Evolutionary conservation across 2,888 invertebrate genomes (phyloP), one percentile per base, ranked within the genome.

Genomic region (Chymomyza amoena): DNA sequence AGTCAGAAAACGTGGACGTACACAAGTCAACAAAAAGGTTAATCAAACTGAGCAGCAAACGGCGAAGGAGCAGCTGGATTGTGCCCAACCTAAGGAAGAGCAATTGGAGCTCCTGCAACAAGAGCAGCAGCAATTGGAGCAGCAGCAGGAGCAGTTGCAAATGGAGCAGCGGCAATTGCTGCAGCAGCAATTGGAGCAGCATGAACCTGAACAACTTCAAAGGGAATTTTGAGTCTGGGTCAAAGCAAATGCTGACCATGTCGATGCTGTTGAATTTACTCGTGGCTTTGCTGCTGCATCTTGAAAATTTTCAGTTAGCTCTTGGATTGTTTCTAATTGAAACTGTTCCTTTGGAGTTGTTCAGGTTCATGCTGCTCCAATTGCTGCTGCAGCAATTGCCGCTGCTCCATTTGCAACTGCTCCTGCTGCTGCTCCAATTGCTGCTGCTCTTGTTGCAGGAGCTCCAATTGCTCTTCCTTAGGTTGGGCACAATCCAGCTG

Each of bases 291-390:
- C 20, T 52, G 25, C 45, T 52, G 13, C 36, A 54, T 10, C 52
- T 56, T 36, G 6, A 45, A 25, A 4, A 20, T 56, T n/a, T 52
- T 64, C 13, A 7, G 16, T 10, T 25, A 20, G 32, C 52, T 32
- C 32, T 65, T 52, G 50, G 15, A n/a, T 9, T 45, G 60, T 51
- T 4, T 32, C 20, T 57, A 61, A n/a, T 65, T 64, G 51, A 51
- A 16, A 15, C 50, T 28, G 54, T n/a, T n/a, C n/a, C n/a, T n/a
- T n/a, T n/a, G n/a, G n/a, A n/a, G n/a, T n/a, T n/a, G n/a, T n/a
- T n/a, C n/a, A n/a, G n/a, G n/a, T n/a, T n/a, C n/a, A n/a, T n/a
- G n/a, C n/a, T n/a, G n/a, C 28, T 45, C 32, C 18, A n/a, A 25
- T 32, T 9, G 51, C 56, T 15, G 1, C 13, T 18, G 6, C 61